phyloP scores from a whole-genome alignment of 2,888 invertebrate genomes.

The Lasius fuliginosus region DNA sequence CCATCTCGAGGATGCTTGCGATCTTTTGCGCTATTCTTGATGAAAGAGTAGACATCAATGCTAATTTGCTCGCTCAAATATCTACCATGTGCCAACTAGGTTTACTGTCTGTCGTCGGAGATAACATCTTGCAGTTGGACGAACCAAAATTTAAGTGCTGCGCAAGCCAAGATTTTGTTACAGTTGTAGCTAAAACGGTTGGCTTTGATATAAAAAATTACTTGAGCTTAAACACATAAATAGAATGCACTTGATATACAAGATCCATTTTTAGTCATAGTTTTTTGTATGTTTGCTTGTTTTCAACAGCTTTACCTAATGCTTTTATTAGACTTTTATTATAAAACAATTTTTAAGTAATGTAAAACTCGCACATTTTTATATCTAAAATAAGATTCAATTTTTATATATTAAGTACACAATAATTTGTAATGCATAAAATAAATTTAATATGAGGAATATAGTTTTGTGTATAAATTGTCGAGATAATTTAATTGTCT shows the following conservation, averaged over 20 bases:
- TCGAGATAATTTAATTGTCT: background rate
- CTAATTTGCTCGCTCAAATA: slow-evolving; percentile 95
- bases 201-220: slow-evolving; percentile 93
- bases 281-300: background rate
- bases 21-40: slow-evolving; percentile 96
- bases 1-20: slow-evolving; percentile 93
- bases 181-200: slow-evolving; percentile 92
- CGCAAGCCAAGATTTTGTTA: slow-evolving; percentile 93
- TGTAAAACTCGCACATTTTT: slow-evolving; percentile 4
- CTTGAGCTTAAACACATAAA: slow-evolving; percentile 83
- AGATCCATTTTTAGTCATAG: slow-evolving; percentile 3
- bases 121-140: slow-evolving; percentile 92
- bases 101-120: slow-evolving; percentile 91
- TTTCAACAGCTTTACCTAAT: background rate
- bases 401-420: slow-evolving; percentile 7
- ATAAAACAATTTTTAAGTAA: background rate
- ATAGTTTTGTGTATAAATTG: slow-evolving; percentile 28
- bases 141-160: slow-evolving; percentile 95
- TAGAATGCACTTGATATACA: slow-evolving; percentile 2
- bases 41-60: slow-evolving; percentile 94
- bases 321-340: background rate
- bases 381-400: slow-evolving; percentile 20
- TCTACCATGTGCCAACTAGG: slow-evolving; percentile 95
- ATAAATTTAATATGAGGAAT: slow-evolving; percentile 17
- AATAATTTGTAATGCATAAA: slow-evolving; percentile 9